These are phyloP conservation scores for Syngnathus acus DNA, from an alignment of 2,797 vertebrate genomes.

Conservation along the genomic window DNA sequence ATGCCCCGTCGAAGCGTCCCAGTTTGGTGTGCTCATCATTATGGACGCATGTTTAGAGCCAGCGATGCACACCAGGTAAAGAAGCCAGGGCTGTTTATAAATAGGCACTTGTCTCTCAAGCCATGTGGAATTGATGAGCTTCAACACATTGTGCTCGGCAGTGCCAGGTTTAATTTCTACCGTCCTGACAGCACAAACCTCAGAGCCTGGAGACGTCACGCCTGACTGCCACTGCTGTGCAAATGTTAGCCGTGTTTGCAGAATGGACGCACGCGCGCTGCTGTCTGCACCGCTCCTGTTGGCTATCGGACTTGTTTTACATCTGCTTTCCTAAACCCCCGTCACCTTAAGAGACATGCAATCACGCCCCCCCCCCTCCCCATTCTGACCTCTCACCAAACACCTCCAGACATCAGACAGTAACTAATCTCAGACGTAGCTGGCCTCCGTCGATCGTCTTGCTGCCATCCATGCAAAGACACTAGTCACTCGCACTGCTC, in stretches of 20 bases:
- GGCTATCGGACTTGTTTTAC: slow-evolving; percentile 36
- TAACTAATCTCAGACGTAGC: slow-evolving; percentile 38
- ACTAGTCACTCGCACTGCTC: slow-evolving; percentile 23
- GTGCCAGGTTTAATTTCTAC: slow-evolving; percentile 71
- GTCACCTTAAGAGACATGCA: slow-evolving; percentile 56
- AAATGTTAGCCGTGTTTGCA: slow-evolving; percentile 75
- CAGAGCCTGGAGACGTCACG: slow-evolving; percentile 63
- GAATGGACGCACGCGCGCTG: slow-evolving; percentile 47
- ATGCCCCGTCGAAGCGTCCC: slow-evolving; percentile 63
- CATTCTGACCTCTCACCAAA: slow-evolving; percentile 36
- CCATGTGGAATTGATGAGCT: slow-evolving; percentile 75
- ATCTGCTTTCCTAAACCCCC: slow-evolving; percentile 40
- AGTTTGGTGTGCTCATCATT: slow-evolving; percentile 65
- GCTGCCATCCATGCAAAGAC: slow-evolving; percentile 39
- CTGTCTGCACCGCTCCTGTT: slow-evolving; percentile 33
- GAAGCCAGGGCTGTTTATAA: slow-evolving; percentile 60
- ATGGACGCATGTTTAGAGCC: slow-evolving; percentile 63
- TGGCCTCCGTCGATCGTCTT: slow-evolving; percentile 25
- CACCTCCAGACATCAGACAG: slow-evolving; percentile 35
- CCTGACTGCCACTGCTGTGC: slow-evolving; percentile 67
- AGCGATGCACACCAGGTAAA: slow-evolving; percentile 65
- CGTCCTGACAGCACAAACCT: slow-evolving; percentile 69
- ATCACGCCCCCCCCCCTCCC: slow-evolving; percentile 32
- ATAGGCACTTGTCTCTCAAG: slow-evolving; percentile 71
- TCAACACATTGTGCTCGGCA: slow-evolving; percentile 70